These are phyloP conservation scores for Cheumatopsyche charites DNA, from an alignment of 1,140 invertebrate genomes.

Conservation along the genomic window DNA sequence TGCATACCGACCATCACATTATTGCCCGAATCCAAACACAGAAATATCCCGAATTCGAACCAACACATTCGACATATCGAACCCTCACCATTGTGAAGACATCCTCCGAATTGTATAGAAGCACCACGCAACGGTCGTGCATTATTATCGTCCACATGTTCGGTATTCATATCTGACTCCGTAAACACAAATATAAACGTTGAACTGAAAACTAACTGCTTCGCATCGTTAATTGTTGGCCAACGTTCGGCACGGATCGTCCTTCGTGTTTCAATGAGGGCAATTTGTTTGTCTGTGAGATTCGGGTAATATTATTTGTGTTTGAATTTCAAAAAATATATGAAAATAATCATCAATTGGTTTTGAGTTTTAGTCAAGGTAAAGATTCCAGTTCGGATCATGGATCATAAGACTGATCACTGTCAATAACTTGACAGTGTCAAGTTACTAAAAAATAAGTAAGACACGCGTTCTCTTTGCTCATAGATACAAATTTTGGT, in stretches of 20 bases:
- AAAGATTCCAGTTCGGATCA: no score
- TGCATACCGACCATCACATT: neutral
- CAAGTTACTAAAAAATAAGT: no score
- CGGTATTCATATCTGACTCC: neutral
- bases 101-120: slow-evolving; percentile 13
- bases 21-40: neutral
- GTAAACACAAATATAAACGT: slow-evolving; percentile 25
- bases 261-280: neutral
- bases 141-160: slow-evolving; percentile 6
- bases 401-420: no score
- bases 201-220: slow-evolving; percentile 20
- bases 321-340: no score
- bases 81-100: neutral
- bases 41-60: neutral
- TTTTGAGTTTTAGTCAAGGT: no score
- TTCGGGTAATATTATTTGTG: no score
- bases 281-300: no score
- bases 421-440: no score
- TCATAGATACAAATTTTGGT: no score
- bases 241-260: neutral
- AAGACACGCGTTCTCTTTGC: no score
- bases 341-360: no score
- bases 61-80: no score
- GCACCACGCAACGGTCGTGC: neutral
- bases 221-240: slow-evolving; percentile 9